phyloP scores from a whole-genome alignment of 2,113 vertebrate species.

The Saimiri boliviensis region DNA sequence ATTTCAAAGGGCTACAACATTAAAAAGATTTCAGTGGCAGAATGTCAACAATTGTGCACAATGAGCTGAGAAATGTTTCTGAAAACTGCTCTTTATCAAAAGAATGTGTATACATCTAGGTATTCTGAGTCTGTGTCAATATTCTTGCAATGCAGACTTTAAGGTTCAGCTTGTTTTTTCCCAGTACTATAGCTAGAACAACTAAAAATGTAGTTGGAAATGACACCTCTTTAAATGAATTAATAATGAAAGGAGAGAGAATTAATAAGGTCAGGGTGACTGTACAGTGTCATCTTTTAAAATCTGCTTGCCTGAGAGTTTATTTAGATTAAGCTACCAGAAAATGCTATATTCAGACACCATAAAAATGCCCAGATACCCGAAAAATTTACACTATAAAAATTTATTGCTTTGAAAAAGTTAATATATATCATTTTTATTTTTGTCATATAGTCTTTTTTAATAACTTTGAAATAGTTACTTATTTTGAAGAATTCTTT shows the following conservation, averaged over 20 bases:
- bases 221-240: not conserved
- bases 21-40: constrained; percentile 54
- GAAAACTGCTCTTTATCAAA: constrained; percentile 43
- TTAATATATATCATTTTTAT: not conserved
- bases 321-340: not conserved
- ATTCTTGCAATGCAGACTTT: not conserved
- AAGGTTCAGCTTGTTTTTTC: not conserved
- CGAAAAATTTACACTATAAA: not conserved
- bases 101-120: not conserved
- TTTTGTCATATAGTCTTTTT: not conserved
- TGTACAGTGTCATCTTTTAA: not conserved
- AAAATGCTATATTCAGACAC: not conserved
- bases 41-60: constrained; percentile 60
- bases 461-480: not conserved
- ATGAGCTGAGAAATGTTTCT: constrained; percentile 55
- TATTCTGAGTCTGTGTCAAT: not conserved
- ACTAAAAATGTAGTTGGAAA: constrained; percentile 11
- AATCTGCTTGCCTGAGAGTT: not conserved
- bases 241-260: not conserved
- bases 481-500: constrained; percentile 30
- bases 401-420: not conserved
- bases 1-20: constrained; percentile 49
- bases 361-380: not conserved
- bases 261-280: not conserved
- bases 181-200: not conserved